phyloP scores from a whole-genome alignment of 1,140 invertebrate species.

The Euwallacea similis region DNA sequence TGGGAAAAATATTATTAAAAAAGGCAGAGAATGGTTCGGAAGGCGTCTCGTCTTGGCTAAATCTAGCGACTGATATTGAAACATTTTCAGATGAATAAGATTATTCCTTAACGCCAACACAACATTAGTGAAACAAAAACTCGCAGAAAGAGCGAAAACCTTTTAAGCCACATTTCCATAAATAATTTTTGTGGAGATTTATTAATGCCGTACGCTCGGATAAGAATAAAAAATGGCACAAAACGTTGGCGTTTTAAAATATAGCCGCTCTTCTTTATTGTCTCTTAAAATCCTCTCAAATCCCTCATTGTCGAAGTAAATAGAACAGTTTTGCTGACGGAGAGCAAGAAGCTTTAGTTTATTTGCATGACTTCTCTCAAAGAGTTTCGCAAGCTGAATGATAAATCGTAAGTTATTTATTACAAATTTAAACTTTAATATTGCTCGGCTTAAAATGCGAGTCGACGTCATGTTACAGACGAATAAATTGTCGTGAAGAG shows the following conservation, averaged over 20 bases:
- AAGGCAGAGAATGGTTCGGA: too few species aligned
- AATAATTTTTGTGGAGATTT: slow-evolving; percentile 12
- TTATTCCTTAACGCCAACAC: too few species aligned
- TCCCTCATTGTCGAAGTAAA: slow-evolving; percentile 33
- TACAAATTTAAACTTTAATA: slow-evolving; percentile 30
- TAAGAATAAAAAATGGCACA: slow-evolving; percentile 19
- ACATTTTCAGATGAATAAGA: too few species aligned
- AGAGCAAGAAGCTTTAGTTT: slow-evolving; percentile 25
- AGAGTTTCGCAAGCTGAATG: slow-evolving; percentile 10
- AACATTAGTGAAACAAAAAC: not conserved
- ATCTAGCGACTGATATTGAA: too few species aligned
- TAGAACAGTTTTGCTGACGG: slow-evolving; percentile 29
- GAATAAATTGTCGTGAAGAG: too few species aligned
- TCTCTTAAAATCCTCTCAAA: slow-evolving; percentile 26
- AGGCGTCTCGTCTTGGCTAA: too few species aligned
- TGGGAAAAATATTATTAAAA: not conserved
- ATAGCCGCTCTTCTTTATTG: slow-evolving; percentile 21
- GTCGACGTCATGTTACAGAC: not conserved
- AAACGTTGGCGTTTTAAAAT: slow-evolving; percentile 22
- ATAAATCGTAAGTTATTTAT: slow-evolving; percentile 24
- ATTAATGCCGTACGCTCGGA: slow-evolving; percentile 8
- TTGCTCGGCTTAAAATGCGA: slow-evolving; percentile 9
- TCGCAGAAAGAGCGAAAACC: not conserved
- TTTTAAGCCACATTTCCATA: slow-evolving; percentile 10
- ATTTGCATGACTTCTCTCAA: slow-evolving; percentile 30